phyloP scores from a whole-genome alignment of 64 coral and sea anemone genomes.

The Pocillopora damicornis region DNA sequence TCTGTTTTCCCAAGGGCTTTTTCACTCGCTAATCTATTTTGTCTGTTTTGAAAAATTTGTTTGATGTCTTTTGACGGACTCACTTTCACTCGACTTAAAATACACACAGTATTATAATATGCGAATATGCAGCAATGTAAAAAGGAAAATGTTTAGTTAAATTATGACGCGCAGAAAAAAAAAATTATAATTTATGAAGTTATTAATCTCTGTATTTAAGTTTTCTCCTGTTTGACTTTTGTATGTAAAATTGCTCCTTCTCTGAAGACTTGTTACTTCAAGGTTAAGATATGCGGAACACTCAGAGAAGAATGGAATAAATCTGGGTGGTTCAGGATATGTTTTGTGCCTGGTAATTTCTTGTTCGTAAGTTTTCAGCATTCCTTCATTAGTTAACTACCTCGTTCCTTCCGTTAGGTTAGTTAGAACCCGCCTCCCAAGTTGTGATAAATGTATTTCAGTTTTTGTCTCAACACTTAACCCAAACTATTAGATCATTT shows the following conservation, averaged over 20 bases:
- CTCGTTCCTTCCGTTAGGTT: not conserved
- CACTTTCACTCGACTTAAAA: not conserved
- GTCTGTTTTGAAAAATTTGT: constrained; percentile 14
- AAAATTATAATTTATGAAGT: constrained; percentile 41
- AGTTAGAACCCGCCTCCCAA: not conserved
- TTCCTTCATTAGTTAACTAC: not conserved
- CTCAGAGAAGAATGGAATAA: constrained; percentile 33
- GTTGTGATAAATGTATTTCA: not conserved
- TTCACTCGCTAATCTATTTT: not conserved
- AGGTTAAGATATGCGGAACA: constrained; percentile 11
- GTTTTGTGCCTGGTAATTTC: constrained; percentile 17
- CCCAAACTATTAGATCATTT: not conserved
- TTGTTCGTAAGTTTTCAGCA: constrained; percentile 1
- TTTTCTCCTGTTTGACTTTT: constrained; percentile 33
- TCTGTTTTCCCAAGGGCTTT: not conserved
- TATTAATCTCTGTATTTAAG: constrained; percentile 45
- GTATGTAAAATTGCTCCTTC: constrained; percentile 12
- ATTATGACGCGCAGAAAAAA: constrained; percentile 29
- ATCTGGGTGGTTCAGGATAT: constrained; percentile 46
- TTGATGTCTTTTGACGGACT: constrained; percentile 6
- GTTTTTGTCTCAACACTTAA: not conserved
- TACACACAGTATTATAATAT: not conserved
- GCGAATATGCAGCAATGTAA: constrained; percentile 33
- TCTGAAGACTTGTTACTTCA: constrained; percentile 29
- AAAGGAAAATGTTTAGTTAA: constrained; percentile 47